A percentile compares a stretch with the other conserved stretches of the same genome.
phyloP scores from a whole-genome alignment of 1,140 invertebrate genomes.

The Grapholita molesta region DNA sequence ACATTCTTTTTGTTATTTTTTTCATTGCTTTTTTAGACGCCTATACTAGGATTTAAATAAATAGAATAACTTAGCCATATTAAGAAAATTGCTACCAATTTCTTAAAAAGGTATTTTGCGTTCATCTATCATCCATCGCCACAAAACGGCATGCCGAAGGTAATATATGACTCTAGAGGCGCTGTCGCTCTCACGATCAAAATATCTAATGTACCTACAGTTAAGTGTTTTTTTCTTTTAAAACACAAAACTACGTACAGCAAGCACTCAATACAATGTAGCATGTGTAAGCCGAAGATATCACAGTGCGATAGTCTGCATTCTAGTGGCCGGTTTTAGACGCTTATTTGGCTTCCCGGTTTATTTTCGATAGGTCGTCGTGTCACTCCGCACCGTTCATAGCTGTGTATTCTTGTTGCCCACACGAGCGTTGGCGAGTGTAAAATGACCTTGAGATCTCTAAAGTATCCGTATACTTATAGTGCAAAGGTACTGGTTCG shows the following conservation, averaged over 20 bases:
- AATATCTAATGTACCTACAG: no score
- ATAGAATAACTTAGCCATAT: no score
- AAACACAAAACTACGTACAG: no score
- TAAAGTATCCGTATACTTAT: not conserved
- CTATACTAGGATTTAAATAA: no score
- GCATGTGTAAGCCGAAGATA: not conserved
- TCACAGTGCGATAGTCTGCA: constrained; percentile 12
- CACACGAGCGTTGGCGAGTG: not conserved
- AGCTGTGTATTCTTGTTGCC: not conserved
- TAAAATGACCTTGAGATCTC: not conserved
- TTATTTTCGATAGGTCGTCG: constrained; percentile 33
- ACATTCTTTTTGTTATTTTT: not conserved
- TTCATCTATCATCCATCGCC: no score
- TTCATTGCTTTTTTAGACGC: no score
- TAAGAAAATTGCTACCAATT: no score
- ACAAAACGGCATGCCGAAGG: no score
- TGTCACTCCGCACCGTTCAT: constrained; percentile 3
- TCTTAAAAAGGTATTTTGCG: no score
- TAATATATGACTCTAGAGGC: no score
- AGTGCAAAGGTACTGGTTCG: not conserved
- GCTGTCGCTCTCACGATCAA: no score
- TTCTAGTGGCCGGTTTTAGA: constrained; percentile 26
- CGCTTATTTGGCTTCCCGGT: constrained; percentile 30
- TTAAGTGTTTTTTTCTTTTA: no score
- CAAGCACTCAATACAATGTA: not conserved